Evolutionary conservation across 2,113 vertebrate genomes (phyloP).

Genomic region (zebrafish (Danio rerio)): GRCz12tu NC_133200.1:9830001-9830500

Average conservation of each 20-base stretch:
- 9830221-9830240: constrained; percentile 30
- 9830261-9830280: constrained; percentile 77
- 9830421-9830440: constrained; percentile 12
- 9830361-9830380: constrained; percentile 65
- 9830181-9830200: constrained; percentile 16
- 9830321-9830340: constrained; percentile 69
- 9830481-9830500: constrained; percentile 20
- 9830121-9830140: background rate
- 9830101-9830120: background rate
- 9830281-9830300: constrained; percentile 71
- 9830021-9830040: background rate
- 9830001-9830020: background rate
- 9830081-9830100: background rate
- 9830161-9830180: constrained; percentile 21
- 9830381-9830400: constrained; percentile 9
- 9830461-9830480: constrained; percentile 6
- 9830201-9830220: background rate
- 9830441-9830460: background rate
- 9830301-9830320: constrained; percentile 67
- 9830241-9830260: constrained; percentile 66
- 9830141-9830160: background rate
- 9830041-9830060: background rate
- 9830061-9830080: background rate
- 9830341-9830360: constrained; percentile 65
- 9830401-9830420: constrained; percentile 23